Percentiles rank a stretch among this genome's conserved stretches.
Evolutionary conservation across 2,113 vertebrate genomes (phyloP).

Genomic region (Okapia johnstoni): DNA sequence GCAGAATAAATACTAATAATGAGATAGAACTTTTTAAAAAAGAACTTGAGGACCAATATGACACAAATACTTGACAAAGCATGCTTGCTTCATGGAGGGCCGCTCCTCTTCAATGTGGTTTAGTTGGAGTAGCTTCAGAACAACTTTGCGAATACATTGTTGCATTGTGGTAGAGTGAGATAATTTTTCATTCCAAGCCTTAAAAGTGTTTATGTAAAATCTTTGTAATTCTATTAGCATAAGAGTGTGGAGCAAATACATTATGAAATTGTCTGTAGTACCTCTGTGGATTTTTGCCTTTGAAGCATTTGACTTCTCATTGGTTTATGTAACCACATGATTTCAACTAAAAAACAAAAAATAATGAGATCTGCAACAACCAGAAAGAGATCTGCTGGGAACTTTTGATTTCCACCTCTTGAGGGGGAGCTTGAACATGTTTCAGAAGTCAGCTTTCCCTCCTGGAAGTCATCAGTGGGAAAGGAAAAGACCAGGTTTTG

Average conservation of each 20-base stretch:
- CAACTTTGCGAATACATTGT: neutral
- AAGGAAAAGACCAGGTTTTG: constrained; percentile 28
- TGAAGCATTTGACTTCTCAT: constrained; percentile 5
- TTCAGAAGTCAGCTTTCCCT: neutral
- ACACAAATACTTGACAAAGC: neutral
- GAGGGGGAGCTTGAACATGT: neutral
- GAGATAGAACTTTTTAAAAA: neutral
- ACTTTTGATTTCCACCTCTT: neutral
- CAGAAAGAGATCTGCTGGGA: neutral
- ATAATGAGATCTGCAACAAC: neutral
- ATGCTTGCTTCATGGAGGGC: neutral
- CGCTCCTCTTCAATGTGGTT: neutral
- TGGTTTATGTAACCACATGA: neutral
- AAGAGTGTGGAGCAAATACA: neutral
- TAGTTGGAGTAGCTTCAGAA: constrained; percentile 10
- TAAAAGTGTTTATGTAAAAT: neutral
- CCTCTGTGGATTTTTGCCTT: neutral
- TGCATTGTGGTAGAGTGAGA: neutral
- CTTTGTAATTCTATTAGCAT: constrained; percentile 8
- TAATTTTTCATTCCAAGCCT: neutral
- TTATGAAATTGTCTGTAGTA: neutral
- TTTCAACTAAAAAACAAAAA: neutral
- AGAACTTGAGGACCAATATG: neutral
- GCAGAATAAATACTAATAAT: neutral
- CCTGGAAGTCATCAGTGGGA: neutral